Evolutionary conservation across 2,113 vertebrate genomes (phyloP).

Genomic region (Anser brachyrhynchus): DNA sequence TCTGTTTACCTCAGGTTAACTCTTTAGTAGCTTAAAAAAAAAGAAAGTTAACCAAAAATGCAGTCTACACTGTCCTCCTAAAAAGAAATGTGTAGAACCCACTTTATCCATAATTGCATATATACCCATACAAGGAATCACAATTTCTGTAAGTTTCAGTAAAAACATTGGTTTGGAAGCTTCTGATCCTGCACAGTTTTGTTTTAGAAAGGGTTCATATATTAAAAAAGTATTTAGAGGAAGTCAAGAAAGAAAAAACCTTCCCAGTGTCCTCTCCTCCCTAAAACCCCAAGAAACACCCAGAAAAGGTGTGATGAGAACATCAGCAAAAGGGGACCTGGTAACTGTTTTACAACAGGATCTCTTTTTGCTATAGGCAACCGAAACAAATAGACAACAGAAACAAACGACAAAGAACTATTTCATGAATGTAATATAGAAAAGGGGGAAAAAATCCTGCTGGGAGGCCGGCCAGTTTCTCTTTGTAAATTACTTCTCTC

Average conservation of each 20-base stretch:
- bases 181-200: neutral
- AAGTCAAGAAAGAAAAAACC: neutral
- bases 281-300: neutral
- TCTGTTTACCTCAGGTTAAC: neutral
- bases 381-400: constrained; percentile 22
- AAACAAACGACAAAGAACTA: constrained; percentile 44
- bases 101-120: neutral
- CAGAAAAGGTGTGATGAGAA: neutral
- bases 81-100: neutral
- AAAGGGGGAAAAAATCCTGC: constrained; percentile 27
- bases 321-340: neutral
- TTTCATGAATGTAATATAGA: constrained; percentile 38
- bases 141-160: neutral
- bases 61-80: neutral
- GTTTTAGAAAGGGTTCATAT: neutral
- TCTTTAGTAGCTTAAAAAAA: neutral
- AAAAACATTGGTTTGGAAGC: neutral
- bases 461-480: constrained; percentile 32
- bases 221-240: neutral
- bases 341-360: neutral
- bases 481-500: constrained; percentile 28
- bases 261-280: accelerated
- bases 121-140: neutral
- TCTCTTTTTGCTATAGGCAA: constrained; percentile 47
- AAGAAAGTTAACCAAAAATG: neutral